phyloP scores from a whole-genome alignment of 2,797 vertebrate species.

The Rhabdophis nuchalis region DNA sequence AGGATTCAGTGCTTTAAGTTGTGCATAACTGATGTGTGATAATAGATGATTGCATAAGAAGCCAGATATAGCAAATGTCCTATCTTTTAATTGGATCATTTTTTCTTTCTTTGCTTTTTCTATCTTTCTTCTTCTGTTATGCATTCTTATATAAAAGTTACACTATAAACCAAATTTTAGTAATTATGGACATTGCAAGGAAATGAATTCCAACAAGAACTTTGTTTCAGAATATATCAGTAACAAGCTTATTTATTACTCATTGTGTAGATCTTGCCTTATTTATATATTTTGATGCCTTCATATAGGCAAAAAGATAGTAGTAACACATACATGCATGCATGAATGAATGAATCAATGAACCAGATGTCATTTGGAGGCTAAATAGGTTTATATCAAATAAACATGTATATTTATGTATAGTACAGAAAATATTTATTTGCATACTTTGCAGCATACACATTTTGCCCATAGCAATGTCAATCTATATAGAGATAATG shows the following conservation, averaged over 20 bases:
- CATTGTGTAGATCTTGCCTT: neutral
- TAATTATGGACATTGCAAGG: slow-evolving; percentile 8
- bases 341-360: neutral
- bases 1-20: neutral
- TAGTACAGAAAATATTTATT: neutral
- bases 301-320: neutral
- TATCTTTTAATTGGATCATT: slow-evolving; percentile 37
- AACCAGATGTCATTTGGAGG: neutral
- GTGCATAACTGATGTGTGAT: slow-evolving; percentile 10
- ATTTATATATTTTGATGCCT: neutral
- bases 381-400: neutral
- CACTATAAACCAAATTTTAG: slow-evolving; percentile 11
- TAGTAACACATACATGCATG: no score
- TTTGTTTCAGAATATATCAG: neutral
- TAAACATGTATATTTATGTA: neutral
- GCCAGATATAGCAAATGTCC: slow-evolving; percentile 9
- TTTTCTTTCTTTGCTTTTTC: neutral
- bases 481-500: neutral
- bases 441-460: neutral
- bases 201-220: neutral
- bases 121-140: slow-evolving; percentile 15
- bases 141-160: neutral
- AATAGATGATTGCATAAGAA: slow-evolving; percentile 22
- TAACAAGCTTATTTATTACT: neutral
- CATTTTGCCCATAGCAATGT: neutral